Evolutionary conservation across 2,888 invertebrate genomes (phyloP).

Genomic region (Anodontia alba): DNA sequence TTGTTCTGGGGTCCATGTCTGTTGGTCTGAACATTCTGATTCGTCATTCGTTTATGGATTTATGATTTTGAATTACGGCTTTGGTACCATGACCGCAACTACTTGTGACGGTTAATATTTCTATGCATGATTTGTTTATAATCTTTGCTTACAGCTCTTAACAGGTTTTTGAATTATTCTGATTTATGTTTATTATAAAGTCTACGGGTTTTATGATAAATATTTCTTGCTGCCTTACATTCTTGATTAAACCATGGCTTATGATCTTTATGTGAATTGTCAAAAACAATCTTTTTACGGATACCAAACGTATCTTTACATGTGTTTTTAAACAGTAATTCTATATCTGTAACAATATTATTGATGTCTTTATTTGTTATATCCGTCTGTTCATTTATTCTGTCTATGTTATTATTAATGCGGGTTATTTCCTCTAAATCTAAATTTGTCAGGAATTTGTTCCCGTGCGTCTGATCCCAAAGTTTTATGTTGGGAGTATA

Average conservation of each 20-base stretch:
- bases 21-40: too few species aligned
- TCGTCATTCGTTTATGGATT: too few species aligned
- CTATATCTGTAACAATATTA: neutral
- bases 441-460: neutral
- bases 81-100: too few species aligned
- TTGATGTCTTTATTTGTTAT: too few species aligned
- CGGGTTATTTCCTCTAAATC: too few species aligned
- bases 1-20: too few species aligned
- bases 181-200: neutral
- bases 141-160: neutral
- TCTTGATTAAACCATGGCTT: neutral
- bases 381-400: too few species aligned
- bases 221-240: neutral
- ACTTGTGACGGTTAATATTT: neutral
- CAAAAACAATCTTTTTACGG: neutral
- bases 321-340: neutral
- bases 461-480: neutral
- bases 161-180: neutral
- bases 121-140: neutral
- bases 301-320: neutral
- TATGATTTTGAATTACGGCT: too few species aligned
- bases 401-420: too few species aligned
- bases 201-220: neutral
- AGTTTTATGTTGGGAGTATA: neutral
- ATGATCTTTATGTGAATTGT: neutral